Base-by-base conservation (phyloP, 2,113 vertebrate species). In the Saguinus midas region DNA sequence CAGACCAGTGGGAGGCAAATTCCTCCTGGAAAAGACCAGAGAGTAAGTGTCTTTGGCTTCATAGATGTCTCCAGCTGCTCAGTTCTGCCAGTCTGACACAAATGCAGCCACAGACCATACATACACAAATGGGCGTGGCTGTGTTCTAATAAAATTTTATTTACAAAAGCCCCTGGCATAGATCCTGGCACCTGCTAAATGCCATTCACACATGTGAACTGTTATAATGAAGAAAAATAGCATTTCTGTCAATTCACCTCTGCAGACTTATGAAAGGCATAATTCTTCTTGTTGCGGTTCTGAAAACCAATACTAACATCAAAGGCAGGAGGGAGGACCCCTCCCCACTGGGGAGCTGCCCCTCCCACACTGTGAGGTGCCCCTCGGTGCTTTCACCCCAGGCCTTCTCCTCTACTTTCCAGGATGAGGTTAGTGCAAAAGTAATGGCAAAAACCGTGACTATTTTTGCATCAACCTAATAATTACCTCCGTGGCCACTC, bases 81-180 rank as follows among this genome's bases (percentile, higher is more conserved):
- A 10, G 10, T n/a, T 48, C 64, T 86, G 73, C 55, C 57, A 25
- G 1, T 2, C 8, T 0, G 1, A 32, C 10, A 23, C 76, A 14
- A 21, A 21, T 43, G 73, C 27, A 12, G 43, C 82, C 78, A 23
- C 2, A 43, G 35, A 70, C 58, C 29, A 12, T 12, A 72, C 21
- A n/a, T 23, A 12, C 27, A 61, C 18, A 37, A 35, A 66, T 2
- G 9, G 32, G 14, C 0, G 0, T 48, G 40, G 75, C 91, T 45
- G 21, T 6, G 64, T 81, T 66, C 76, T 88, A 81, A 16, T 66
- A 87, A 95, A 85, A 80, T 93, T 92, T 95, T 87, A 94, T 85
- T 92, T 64, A 92, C 37, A 82, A 85, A 89, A 57, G 1, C 86
- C 12, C 37, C 73, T 43, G 37, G 61, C 29, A 10, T 2, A n/a